Base-by-base conservation (phyloP, 2,888 invertebrate genomes). In the Chirona hameri region DNA sequence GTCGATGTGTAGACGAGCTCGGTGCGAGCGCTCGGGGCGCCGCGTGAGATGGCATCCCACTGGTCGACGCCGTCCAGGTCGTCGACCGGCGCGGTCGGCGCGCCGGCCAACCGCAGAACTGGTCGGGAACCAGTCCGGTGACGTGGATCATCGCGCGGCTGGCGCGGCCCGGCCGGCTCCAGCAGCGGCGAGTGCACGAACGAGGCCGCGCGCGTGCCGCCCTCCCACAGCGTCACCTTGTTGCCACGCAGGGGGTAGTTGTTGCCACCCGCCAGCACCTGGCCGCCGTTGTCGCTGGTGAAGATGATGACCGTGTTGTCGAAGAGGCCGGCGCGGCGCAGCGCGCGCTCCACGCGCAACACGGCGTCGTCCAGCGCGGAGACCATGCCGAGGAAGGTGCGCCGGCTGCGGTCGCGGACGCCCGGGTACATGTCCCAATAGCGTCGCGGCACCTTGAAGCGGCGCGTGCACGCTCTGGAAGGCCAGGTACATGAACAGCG, bases 401-500 rank as follows among this genome's bases (percentile, higher is more conserved):
- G 83, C 10, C 85, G 52, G 21, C 81, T 31, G 10, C 90, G 91
- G 86, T 95, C 90, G 0, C 90, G 86, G 83, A 97, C 95, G 86
- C 93, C 88, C 0, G 88, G 87, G 87, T 95, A 93, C 86, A 91
- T 91, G 0, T 91, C 90, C 0, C 94, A 90, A 29, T 91, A 89
- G 4, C 90, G 88, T 86, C 93, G 93, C 0, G 95, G 95, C 0
- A 93, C 96, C 55, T n/a, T 95, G 93, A 46, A 98, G 89, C 0
- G 93, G 93, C 57, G 94, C 94, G 89, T 98, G 98, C 0, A 95
- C 94, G 0, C 96, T 96, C 0, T 94, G 93, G 88, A 97, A 96
- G 0, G 95, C 92, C 82, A 98, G 88, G 88, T 95, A 95, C 81
- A 98, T 90, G 88, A 98, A 97, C 84, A 98, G 87, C 0, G 97